Evolutionary conservation across 2,113 vertebrate genomes (phyloP).

Genomic region (Gallinago paraguaiae): DNA sequence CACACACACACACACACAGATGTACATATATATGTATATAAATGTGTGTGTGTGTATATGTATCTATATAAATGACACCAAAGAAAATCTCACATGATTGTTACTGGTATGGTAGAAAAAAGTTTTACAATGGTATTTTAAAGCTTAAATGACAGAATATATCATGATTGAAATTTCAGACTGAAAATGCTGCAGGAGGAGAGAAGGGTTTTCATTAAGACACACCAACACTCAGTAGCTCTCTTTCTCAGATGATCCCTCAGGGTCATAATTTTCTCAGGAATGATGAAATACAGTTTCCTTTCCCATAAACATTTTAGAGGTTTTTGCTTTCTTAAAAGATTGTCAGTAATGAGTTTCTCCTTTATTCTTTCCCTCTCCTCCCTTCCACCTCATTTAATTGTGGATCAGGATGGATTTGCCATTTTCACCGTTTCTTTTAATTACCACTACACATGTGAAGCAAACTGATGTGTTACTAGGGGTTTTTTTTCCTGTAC

Average conservation of each 20-base stretch:
- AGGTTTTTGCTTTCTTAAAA: not conserved
- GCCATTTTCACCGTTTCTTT: not conserved
- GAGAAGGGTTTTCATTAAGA: not conserved
- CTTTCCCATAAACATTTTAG: constrained; percentile 8
- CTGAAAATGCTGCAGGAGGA: not conserved
- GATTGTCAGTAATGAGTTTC: not conserved
- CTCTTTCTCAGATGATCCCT: constrained; percentile 8
- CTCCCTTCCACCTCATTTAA: not conserved
- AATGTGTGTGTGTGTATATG: rapidly evolving
- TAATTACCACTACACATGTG: not conserved
- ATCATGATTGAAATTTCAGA: not conserved
- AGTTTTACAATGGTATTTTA: not conserved
- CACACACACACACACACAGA: not conserved
- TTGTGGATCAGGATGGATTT: not conserved
- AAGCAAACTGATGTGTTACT: not conserved
- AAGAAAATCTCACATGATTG: not conserved
- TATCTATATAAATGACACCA: not conserved
- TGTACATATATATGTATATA: not conserved
- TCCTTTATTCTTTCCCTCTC: not conserved
- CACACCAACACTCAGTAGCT: not conserved
- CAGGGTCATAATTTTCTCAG: constrained; percentile 4
- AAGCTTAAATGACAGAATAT: not conserved
- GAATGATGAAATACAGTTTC: not conserved
- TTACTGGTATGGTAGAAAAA: not conserved
- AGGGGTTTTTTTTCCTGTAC: not conserved